These are phyloP conservation scores for Bugulina stolonifera DNA, from an alignment of 2,888 invertebrate species.

Conservation along the genomic window DNA sequence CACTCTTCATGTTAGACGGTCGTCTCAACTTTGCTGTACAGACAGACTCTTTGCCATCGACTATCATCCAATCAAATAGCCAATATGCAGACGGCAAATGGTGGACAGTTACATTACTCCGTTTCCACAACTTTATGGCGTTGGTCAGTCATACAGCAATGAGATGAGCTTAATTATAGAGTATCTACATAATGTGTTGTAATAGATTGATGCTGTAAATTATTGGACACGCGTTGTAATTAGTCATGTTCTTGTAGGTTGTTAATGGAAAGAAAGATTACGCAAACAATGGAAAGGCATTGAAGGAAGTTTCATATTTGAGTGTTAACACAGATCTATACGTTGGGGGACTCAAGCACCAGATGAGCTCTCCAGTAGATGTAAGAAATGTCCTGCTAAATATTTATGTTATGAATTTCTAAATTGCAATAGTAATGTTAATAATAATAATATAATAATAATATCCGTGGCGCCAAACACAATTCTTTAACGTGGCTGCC, in stretches of 20 bases:
- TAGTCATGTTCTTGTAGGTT: conserved; percentile 22
- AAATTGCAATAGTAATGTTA: too few relatives aligned
- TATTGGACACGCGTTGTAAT: too few relatives aligned
- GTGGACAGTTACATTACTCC: not conserved
- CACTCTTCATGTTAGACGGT: not conserved
- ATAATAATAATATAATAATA: too few relatives aligned
- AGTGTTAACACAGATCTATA: not conserved
- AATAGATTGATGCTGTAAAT: too few relatives aligned
- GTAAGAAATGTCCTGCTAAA: too few relatives aligned
- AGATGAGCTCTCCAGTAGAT: not conserved
- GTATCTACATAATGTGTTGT: too few relatives aligned
- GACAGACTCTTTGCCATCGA: not conserved
- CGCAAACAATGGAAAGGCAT: not conserved
- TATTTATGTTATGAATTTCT: too few relatives aligned
- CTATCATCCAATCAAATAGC: not conserved
- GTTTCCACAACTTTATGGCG: conserved; percentile 5
- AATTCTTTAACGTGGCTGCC: too few relatives aligned
- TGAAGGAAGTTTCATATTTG: not conserved
- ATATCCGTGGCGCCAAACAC: too few relatives aligned
- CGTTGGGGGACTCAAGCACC: not conserved
- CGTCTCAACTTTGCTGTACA: not conserved
- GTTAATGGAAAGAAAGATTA: not conserved
- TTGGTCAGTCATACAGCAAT: not conserved
- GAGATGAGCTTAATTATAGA: too few relatives aligned
- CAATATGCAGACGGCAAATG: not conserved